Base-by-base conservation (phyloP, 2,888 invertebrate genomes). In the Ptychoptera contaminata region DNA sequence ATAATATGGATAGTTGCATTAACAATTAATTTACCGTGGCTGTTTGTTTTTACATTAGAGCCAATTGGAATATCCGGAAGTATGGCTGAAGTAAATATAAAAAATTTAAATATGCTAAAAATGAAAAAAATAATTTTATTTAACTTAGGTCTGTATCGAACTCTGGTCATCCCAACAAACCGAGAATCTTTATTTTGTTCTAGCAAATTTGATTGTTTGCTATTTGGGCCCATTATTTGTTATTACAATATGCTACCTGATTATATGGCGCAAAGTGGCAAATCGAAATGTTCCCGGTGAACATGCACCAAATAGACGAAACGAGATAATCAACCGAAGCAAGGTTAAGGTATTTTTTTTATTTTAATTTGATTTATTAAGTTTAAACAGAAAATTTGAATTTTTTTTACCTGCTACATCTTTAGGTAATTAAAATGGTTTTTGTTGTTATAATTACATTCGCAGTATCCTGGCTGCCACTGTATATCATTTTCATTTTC, bases 381-480 rank as follows among this genome's bases (percentile, higher is more conserved):
- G 32, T 31, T 9, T n/a, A 16, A 9, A 37, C 9, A 40, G 9
- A 29, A 37, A 32, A 11, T 11, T 11, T 2, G 2, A 32, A 4
- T 16, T 11, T 23, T 23, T 23, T 23, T 16, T 35, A 32, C 34
- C 39, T 36, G 12, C 34, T 42, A 32, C 12, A 30, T 45, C n/a
- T 50, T 35, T 50, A 58, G 53, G 64, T 63, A 5, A 54, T 65
- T 46, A 64, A 71, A 58, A 73, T 73, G 72, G 57, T 73, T 40
- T 58, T 71, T 35, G 67, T 69, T 8, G 71, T 73, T 16, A 68
- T 72, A 3, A 57, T 71, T 2, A 58, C 70, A 16, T 73, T 73
- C 55, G 68, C 69, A 11, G 56, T 70, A 43, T 71, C 71, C 9
- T 73, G 72, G 72, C 56, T 72, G 45, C 72, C 72, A 2, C 60